phyloP scores from a whole-genome alignment of 2,888 invertebrate species.

The Galerucella nymphaeae region DNA sequence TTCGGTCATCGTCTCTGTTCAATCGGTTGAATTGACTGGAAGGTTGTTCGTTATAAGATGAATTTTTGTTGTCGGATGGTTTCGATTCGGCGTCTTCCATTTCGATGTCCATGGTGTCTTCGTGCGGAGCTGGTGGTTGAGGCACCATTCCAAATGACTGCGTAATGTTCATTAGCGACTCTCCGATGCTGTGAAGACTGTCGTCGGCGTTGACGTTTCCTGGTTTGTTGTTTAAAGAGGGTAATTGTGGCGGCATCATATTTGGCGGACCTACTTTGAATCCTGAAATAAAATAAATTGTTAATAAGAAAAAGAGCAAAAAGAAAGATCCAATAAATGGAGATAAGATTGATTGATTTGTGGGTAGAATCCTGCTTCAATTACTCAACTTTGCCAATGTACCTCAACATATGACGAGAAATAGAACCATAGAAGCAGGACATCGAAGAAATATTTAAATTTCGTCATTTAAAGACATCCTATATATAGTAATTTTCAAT shows the following conservation, averaged over 20 bases:
- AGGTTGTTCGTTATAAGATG: constrained; percentile 63
- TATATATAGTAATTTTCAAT: too few relatives aligned
- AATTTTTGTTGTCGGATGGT: constrained; percentile 51
- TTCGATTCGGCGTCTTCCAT: constrained; percentile 70
- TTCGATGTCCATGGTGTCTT: constrained; percentile 86
- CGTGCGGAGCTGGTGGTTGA: constrained; percentile 66
- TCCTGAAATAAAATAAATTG: constrained; percentile 18
- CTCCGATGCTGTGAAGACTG: constrained; percentile 52
- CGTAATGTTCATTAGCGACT: constrained; percentile 64
- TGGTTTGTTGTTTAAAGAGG: constrained; percentile 44
- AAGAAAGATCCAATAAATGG: too few relatives aligned
- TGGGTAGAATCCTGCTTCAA: too few relatives aligned
- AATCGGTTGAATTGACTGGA: constrained; percentile 29
- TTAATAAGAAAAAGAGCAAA: neutral
- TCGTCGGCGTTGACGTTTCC: constrained; percentile 44
- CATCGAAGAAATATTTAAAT: too few relatives aligned
- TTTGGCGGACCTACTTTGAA: constrained; percentile 45
- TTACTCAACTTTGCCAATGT: too few relatives aligned
- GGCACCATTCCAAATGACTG: constrained; percentile 61
- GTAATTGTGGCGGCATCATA: constrained; percentile 55
- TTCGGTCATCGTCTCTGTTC: constrained; percentile 44
- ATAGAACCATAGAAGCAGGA: too few relatives aligned
- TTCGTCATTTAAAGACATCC: too few relatives aligned
- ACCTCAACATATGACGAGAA: too few relatives aligned
- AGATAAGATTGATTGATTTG: too few relatives aligned